These are phyloP conservation scores for Harpagoxenus sublaevis DNA, from an alignment of 2,888 invertebrate genomes.

Conservation along the genomic window DNA sequence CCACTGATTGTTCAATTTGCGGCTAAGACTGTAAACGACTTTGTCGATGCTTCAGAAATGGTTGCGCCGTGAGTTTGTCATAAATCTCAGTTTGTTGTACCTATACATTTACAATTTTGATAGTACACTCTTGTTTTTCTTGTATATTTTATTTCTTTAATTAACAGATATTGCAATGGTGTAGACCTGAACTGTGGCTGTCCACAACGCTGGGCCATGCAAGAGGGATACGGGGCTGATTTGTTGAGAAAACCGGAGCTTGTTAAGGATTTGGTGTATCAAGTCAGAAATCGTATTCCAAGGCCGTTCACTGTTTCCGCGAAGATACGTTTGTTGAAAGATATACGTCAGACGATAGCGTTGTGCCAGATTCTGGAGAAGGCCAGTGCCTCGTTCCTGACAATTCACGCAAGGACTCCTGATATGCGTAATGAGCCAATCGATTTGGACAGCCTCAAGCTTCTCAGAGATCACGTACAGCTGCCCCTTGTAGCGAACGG, in stretches of 20 bases:
- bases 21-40: slow-evolving; percentile 93
- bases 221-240: slow-evolving; percentile 95
- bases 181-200: slow-evolving; percentile 99
- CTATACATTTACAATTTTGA: background rate
- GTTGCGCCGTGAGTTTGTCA: slow-evolving; percentile 90
- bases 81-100: background rate
- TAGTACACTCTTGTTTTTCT: slow-evolving; percentile 2
- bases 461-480: slow-evolving; percentile 90
- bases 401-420: slow-evolving; percentile 97
- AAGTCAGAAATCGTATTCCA: slow-evolving; percentile 91
- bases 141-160: background rate
- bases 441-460: slow-evolving; percentile 90
- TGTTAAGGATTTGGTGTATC: slow-evolving; percentile 93
- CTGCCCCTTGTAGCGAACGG: slow-evolving; percentile 98
- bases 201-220: slow-evolving; percentile 98
- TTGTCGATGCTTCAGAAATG: slow-evolving; percentile 94
- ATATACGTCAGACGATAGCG: slow-evolving; percentile 91
- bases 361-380: slow-evolving; percentile 93
- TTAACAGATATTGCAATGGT: slow-evolving; percentile 92
- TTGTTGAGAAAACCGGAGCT: slow-evolving; percentile 94
- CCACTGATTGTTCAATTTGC: slow-evolving; percentile 98
- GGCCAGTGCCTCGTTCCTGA: slow-evolving; percentile 95
- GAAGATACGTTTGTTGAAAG: slow-evolving; percentile 94
- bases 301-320: slow-evolving; percentile 95
- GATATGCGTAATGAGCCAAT: slow-evolving; percentile 92